Evolutionary conservation across 2,888 invertebrate genomes (phyloP).

Genomic region (Drosophila pseudotakahashii): DNA sequence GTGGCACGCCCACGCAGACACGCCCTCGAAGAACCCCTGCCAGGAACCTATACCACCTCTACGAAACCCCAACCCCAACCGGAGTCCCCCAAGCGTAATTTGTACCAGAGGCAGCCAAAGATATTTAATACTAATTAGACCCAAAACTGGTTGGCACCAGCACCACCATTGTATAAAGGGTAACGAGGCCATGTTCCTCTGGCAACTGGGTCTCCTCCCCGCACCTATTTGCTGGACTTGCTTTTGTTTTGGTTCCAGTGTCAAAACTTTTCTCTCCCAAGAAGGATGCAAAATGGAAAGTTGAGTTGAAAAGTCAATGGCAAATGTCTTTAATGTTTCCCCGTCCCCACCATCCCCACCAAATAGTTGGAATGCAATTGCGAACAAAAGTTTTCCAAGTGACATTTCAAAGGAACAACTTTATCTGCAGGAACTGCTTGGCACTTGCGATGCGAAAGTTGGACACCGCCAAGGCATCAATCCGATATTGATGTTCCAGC

Average conservation of each 20-base stretch:
- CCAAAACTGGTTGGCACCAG: slow-evolving; percentile 32
- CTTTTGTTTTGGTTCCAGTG: slow-evolving; percentile 6
- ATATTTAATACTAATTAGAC: slow-evolving; percentile 55
- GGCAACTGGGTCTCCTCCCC: background rate
- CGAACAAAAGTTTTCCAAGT: slow-evolving; percentile 25
- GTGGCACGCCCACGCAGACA: slow-evolving; percentile 50
- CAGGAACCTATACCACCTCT: background rate
- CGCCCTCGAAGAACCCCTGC: background rate
- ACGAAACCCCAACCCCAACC: background rate
- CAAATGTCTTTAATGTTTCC: slow-evolving; percentile 37
- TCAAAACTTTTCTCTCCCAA: slow-evolving; percentile 18
- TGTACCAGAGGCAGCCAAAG: slow-evolving; percentile 15
- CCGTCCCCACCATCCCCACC: background rate
- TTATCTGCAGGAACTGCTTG: slow-evolving; percentile 15
- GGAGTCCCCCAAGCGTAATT: slow-evolving; percentile 2
- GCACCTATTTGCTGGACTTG: too few species aligned
- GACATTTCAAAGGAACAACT: slow-evolving; percentile 37
- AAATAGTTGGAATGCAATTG: slow-evolving; percentile 40
- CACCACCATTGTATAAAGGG: background rate
- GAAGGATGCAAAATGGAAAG: slow-evolving; percentile 23
- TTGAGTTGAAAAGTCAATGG: slow-evolving; percentile 38
- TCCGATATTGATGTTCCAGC: slow-evolving; percentile 12
- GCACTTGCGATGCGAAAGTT: slow-evolving; percentile 29
- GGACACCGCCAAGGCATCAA: slow-evolving; percentile 10
- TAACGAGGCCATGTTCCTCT: slow-evolving; percentile 17